Evolutionary conservation across 1,140 invertebrate species (phyloP).

Genomic region (Drosophila tani): DNA sequence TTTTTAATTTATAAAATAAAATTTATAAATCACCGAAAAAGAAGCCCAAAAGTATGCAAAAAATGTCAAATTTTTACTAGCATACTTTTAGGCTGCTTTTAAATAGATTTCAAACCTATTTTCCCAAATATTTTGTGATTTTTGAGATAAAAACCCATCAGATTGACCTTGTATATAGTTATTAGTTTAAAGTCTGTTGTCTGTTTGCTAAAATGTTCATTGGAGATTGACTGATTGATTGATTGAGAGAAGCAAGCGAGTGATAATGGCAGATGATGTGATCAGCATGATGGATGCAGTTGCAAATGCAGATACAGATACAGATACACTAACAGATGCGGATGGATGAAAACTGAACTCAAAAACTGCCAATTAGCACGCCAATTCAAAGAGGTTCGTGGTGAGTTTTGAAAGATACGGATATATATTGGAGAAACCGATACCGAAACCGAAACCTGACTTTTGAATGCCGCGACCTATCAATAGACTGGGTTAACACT

Average conservation of each 20-base stretch:
- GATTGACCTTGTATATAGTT: background rate
- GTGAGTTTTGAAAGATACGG: constrained; percentile 27
- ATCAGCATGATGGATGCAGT: constrained; percentile 31
- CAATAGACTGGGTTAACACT: constrained; percentile 28
- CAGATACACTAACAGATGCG: constrained; percentile 37
- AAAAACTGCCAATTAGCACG: constrained; percentile 71
- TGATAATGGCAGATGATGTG: constrained; percentile 40
- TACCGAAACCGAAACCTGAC: constrained; percentile 23
- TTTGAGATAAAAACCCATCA: background rate
- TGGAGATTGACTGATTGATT: constrained; percentile 5
- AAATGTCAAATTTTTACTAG: no score
- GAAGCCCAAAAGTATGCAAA: no score
- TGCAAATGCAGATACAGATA: constrained; percentile 19
- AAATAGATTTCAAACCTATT: no score
- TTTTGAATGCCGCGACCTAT: constrained; percentile 27
- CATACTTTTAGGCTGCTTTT: no score
- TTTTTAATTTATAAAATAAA: no score
- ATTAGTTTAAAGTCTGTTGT: constrained; percentile 21
- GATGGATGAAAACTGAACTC: constrained; percentile 59
- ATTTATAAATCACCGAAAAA: background rate
- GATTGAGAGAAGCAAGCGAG: constrained; percentile 43
- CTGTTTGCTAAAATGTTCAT: constrained; percentile 24
- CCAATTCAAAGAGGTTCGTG: constrained; percentile 56
- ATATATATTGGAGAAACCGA: background rate
- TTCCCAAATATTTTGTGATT: background rate